Evolutionary conservation across 2,113 vertebrate genomes (phyloP).

Genomic region (Stomatorhinus ivindoensis): DNA sequence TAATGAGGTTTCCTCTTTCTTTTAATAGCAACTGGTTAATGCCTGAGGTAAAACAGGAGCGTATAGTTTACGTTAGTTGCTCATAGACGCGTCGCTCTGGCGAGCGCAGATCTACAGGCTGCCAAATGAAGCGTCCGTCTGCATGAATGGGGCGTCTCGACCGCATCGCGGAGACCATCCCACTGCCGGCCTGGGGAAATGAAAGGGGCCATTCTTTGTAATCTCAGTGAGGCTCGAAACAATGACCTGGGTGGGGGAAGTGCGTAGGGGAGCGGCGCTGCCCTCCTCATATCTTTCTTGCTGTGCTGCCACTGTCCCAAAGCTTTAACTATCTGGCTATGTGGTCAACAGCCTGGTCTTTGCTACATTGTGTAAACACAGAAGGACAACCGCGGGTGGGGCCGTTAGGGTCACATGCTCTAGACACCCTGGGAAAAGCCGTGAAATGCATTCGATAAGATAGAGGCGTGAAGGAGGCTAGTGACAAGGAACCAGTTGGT

Average conservation of each 20-base stretch:
- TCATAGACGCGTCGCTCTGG: neutral
- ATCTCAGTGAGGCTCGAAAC: neutral
- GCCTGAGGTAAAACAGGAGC: neutral
- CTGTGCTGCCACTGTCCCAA: neutral
- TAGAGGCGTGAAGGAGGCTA: neutral
- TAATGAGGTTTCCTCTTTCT: neutral
- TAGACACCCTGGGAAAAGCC: neutral
- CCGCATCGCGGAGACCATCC: neutral
- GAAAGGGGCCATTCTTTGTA: conserved; percentile 4
- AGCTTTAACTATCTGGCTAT: neutral
- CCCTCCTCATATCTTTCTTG: neutral
- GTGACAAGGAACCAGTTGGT: neutral
- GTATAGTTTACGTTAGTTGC: neutral
- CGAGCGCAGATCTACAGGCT: neutral
- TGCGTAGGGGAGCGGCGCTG: neutral
- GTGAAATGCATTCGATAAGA: neutral
- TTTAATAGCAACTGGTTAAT: neutral
- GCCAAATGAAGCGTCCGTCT: neutral
- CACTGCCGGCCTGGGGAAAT: neutral
- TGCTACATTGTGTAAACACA: neutral
- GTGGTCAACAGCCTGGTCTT: neutral
- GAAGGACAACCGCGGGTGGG: neutral
- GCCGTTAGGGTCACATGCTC: neutral
- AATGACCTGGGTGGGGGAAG: neutral
- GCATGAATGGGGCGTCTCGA: neutral